phyloP scores from a whole-genome alignment of 2,797 vertebrate genomes.

The Chiroxiphia lanceolata region DNA sequence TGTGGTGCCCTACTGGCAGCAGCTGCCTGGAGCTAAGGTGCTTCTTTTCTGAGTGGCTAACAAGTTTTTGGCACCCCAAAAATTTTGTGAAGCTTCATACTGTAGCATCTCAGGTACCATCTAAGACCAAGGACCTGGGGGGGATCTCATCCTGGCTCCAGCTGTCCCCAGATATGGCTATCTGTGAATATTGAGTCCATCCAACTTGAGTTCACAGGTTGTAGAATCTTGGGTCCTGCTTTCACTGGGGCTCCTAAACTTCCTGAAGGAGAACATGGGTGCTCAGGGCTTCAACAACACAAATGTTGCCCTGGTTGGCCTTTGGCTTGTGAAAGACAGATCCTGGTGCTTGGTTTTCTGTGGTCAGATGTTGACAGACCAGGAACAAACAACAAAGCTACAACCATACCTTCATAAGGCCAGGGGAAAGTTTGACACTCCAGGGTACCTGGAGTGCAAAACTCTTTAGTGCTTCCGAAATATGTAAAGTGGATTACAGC shows the following conservation, averaged over 20 bases:
- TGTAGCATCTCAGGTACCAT: background rate
- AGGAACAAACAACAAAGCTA: background rate
- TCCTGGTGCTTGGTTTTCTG: background rate
- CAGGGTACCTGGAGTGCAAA: background rate
- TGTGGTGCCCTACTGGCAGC: background rate
- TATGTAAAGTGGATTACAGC: background rate
- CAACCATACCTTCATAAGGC: background rate
- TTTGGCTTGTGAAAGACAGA: background rate
- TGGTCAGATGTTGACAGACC: background rate
- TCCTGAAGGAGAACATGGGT: accelerated
- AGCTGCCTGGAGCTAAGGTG: background rate
- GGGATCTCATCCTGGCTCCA: background rate
- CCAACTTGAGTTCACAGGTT: background rate
- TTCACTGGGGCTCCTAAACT: background rate
- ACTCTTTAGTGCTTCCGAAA: background rate
- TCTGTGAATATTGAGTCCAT: background rate
- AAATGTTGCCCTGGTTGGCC: background rate
- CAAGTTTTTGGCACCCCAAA: background rate
- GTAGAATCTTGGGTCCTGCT: accelerated
- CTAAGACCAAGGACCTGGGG: background rate
- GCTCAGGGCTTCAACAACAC: background rate
- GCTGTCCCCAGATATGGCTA: background rate
- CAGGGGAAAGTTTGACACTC: background rate
- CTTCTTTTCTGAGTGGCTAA: background rate
- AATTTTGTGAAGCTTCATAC: background rate